Base-by-base conservation (phyloP, 1,140 invertebrate species). In the Chymomyza costata region DNA sequence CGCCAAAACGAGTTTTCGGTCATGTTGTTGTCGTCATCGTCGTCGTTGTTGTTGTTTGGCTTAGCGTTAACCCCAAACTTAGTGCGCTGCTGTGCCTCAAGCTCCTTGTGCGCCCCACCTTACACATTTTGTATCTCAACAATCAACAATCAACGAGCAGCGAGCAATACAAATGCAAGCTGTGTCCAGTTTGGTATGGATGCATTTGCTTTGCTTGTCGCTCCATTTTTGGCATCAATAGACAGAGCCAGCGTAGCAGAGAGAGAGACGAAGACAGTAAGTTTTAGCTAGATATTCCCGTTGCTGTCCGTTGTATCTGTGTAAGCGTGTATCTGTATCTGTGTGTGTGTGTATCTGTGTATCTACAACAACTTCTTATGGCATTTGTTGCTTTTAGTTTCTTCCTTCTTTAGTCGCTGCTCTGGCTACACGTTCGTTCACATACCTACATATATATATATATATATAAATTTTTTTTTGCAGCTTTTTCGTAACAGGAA, bases 1-100 rank as follows among this genome's bases (percentile, higher is more conserved):
- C 56, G 56, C 54, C 59, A 52, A 62, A 62, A 62, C 59, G 44
- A 62, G 59, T 63, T 63, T 63, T 52, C 54, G 28, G 38, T 52
- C 28, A 53, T 53, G 49, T 37, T 49, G 31, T 43, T 43, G n/a
- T 28, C 16, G 11, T 49, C 30, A 11, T 32, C 11, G 37, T 44
- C 34, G 41, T 62, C 45, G 32, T 37, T 49, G 30, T 47, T 41
- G 57, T 50, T 54, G 25, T 28, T 6, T n/a, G n/a, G n/a, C n/a
- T n/a, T n/a, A n/a, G n/a, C n/a, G n/a, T n/a, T n/a, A n/a, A n/a
- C n/a, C n/a, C n/a, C n/a, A n/a, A n/a, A n/a, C n/a, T n/a, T n/a
- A n/a, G n/a, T n/a, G n/a, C n/a, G n/a, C n/a, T n/a, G n/a, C n/a
- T n/a, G n/a, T n/a, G n/a, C n/a, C n/a, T n/a, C n/a, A n/a, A n/a